Conservation (phyloP, 2,888 invertebrate species). For the Lycocerus yunnanus region DNA sequence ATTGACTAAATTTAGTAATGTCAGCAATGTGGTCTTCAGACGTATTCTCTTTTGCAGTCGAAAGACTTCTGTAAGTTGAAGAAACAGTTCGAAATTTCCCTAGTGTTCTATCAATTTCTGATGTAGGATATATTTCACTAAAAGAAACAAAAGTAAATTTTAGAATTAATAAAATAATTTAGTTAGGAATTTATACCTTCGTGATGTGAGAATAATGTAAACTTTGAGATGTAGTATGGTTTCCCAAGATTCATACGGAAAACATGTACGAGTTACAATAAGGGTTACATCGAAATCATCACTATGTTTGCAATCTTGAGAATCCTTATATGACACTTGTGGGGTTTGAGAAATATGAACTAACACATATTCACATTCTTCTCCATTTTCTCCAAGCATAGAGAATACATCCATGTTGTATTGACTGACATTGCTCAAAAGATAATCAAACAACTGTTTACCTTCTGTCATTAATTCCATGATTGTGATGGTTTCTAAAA, state of each 20-base stretch:
- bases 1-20: background rate
- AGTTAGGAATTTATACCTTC: conserved; percentile 50
- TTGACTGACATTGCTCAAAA: conserved; percentile 68
- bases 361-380: conserved; percentile 64
- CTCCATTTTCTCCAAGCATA: conserved; percentile 58
- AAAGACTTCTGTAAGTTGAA: conserved; percentile 43
- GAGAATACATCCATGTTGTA: conserved; percentile 70
- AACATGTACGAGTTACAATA: conserved; percentile 64
- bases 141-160: conserved; percentile 33
- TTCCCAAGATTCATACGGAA: conserved; percentile 47
- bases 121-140: conserved; percentile 65
- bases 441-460: conserved; percentile 69
- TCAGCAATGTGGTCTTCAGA: conserved; percentile 12
- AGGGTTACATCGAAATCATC: conserved; percentile 72
- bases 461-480: conserved; percentile 66
- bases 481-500: conserved; percentile 62
- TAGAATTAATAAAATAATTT: background rate
- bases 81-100: conserved; percentile 68
- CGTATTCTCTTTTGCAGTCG: conserved; percentile 35
- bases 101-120: conserved; percentile 62
- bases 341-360: conserved; percentile 64
- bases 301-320: conserved; percentile 63
- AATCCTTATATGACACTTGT: conserved; percentile 63
- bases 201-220: conserved; percentile 65
- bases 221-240: conserved; percentile 60